These are phyloP conservation scores for Ceratosolen solmsi DNA, from an alignment of 1,140 invertebrate genomes.

Conservation along the genomic window DNA sequence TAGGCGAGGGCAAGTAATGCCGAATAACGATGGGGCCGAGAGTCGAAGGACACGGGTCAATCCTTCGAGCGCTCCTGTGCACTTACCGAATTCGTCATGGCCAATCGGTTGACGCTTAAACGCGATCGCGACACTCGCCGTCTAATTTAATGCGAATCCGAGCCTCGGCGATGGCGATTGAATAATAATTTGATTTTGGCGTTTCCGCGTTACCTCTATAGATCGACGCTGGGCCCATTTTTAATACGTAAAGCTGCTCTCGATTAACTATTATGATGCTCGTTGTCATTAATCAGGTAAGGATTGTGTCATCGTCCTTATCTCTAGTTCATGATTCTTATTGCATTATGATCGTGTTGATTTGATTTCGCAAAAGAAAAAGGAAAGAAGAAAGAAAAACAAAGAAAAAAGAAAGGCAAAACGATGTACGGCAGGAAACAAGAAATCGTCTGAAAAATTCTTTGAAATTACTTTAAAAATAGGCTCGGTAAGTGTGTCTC, in stretches of 20 bases:
- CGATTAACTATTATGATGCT: background rate
- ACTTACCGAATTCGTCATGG: too few species aligned
- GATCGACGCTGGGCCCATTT: background rate
- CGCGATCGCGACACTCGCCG: too few species aligned
- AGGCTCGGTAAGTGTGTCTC: background rate
- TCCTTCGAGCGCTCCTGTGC: background rate
- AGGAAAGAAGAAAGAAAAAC: too few species aligned
- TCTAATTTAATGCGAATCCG: background rate
- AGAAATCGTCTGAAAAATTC: background rate
- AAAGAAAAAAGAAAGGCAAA: too few species aligned
- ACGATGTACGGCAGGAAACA: background rate
- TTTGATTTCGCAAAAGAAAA: too few species aligned
- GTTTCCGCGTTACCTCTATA: conserved; percentile 16
- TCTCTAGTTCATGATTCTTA: background rate
- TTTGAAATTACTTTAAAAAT: background rate
- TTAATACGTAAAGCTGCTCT: background rate
- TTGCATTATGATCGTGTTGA: background rate
- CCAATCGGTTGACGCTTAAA: background rate
- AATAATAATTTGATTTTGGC: conserved; percentile 33
- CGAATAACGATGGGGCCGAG: background rate
- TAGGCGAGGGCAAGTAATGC: background rate
- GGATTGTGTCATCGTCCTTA: conserved; percentile 2
- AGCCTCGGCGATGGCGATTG: background rate
- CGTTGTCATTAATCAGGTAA: conserved; percentile 4
- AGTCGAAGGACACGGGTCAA: conserved; percentile 9